These are phyloP conservation scores for Natrix natrix DNA, from an alignment of 2,797 vertebrate genomes.

Conservation along the genomic window DNA sequence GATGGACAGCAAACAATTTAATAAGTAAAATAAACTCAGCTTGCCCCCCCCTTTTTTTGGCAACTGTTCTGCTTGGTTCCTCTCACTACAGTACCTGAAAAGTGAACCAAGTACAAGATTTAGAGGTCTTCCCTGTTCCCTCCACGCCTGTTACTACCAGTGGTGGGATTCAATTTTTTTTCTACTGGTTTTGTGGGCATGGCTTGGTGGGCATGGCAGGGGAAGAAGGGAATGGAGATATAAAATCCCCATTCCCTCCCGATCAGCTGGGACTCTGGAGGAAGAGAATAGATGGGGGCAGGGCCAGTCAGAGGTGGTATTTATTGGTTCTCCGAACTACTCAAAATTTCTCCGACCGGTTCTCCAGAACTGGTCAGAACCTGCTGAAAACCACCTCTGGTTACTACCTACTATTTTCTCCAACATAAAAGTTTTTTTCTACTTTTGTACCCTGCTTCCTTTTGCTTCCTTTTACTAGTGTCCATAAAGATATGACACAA, in stretches of 20 bases:
- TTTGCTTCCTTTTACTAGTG: not conserved
- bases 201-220: too few relatives aligned
- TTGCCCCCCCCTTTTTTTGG: not conserved
- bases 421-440: not conserved
- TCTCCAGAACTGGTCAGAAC: too few relatives aligned
- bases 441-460: not conserved
- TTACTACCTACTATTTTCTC: not conserved
- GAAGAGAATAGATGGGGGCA: too few relatives aligned
- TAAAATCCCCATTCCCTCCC: too few relatives aligned
- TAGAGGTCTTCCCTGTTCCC: not conserved
- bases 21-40: not conserved
- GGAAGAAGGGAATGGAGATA: too few relatives aligned
- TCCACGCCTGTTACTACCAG: not conserved
- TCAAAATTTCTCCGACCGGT: too few relatives aligned
- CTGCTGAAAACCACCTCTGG: too few relatives aligned
- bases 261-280: too few relatives aligned
- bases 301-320: too few relatives aligned
- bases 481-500: not conserved
- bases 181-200: too few relatives aligned
- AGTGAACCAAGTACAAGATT: not conserved
- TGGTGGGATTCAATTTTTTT: too few relatives aligned
- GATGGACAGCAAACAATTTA: not conserved
- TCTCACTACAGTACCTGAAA: not conserved
- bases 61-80: not conserved
- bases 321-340: too few relatives aligned